Evolutionary conservation across 2,888 invertebrate species (phyloP).

Genomic region (Folsomia candida): DNA sequence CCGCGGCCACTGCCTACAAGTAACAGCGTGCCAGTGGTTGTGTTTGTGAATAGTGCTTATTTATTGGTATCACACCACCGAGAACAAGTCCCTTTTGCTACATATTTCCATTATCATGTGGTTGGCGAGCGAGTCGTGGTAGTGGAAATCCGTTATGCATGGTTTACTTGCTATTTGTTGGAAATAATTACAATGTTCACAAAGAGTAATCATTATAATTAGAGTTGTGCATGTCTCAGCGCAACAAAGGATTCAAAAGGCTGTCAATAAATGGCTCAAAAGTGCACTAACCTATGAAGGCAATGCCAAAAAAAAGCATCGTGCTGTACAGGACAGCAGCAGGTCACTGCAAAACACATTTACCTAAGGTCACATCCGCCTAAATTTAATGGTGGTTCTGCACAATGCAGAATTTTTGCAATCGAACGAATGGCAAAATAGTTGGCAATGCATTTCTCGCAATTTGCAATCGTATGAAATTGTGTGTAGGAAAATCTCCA

Average conservation of each 20-base stretch:
- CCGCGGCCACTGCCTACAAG: neutral
- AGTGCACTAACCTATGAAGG: constrained; percentile 5
- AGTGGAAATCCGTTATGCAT: constrained; percentile 1
- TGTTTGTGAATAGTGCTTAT: neutral
- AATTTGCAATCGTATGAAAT: no score
- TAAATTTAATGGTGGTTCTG: neutral
- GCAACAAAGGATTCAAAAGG: neutral
- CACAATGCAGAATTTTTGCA: neutral
- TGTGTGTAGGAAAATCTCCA: neutral
- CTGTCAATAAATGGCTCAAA: constrained; percentile 3
- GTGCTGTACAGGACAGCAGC: neutral
- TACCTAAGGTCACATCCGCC: neutral
- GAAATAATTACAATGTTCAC: constrained; percentile 16
- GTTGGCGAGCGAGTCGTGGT: neutral
- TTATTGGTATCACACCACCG: neutral
- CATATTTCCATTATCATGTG: neutral
- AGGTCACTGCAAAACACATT: no score
- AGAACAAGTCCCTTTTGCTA: neutral
- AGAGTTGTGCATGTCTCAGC: constrained; percentile 1
- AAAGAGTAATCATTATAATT: constrained; percentile 14
- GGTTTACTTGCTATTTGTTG: constrained; percentile 1
- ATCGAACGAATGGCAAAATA: neutral
- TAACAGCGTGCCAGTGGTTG: neutral
- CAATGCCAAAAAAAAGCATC: neutral
- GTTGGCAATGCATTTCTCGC: neutral